A percentile compares a stretch with the other conserved stretches of the same genome.
Evolutionary conservation across 1,140 invertebrate species (phyloP).

Genomic region (Trialeurodes vaporariorum): DNA sequence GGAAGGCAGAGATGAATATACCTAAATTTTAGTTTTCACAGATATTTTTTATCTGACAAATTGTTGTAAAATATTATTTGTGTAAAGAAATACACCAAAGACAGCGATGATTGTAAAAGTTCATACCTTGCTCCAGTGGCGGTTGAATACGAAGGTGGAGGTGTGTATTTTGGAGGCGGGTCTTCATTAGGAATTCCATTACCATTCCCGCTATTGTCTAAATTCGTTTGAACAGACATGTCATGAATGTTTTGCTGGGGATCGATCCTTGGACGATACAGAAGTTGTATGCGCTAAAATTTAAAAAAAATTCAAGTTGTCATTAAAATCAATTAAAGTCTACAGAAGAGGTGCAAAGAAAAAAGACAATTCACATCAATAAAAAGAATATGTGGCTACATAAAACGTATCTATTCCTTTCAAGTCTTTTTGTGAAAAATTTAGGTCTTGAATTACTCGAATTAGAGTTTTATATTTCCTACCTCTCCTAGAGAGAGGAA

Average conservation of each 20-base stretch:
- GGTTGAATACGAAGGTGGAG: conserved; percentile 81
- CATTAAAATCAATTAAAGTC: no score
- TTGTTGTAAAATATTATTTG: background rate
- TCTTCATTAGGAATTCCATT: conserved; percentile 44
- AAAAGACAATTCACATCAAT: no score
- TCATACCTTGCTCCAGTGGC: conserved; percentile 59
- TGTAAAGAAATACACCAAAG: conserved; percentile 11
- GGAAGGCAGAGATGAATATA: background rate
- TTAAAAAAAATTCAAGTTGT: no score
- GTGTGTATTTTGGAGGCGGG: conserved; percentile 85
- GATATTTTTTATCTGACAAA: background rate
- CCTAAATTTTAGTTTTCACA: conserved; percentile 9
- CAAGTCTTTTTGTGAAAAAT: no score
- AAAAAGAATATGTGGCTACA: background rate
- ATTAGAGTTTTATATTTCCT: no score
- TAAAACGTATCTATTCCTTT: background rate
- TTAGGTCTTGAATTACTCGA: no score
- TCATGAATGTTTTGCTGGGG: background rate
- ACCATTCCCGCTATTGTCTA: background rate
- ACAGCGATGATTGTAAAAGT: conserved; percentile 10
- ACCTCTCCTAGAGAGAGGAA: no score
- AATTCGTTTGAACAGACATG: background rate
- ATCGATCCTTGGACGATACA: conserved; percentile 51
- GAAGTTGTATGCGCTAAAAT: conserved; percentile 57
- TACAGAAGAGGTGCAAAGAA: no score